Percentiles rank a stretch among this genome's conserved stretches.
Evolutionary conservation across 53 echinoderm and acorn worm species (phyloP).

Genomic region (Zoroaster sp.): DNA sequence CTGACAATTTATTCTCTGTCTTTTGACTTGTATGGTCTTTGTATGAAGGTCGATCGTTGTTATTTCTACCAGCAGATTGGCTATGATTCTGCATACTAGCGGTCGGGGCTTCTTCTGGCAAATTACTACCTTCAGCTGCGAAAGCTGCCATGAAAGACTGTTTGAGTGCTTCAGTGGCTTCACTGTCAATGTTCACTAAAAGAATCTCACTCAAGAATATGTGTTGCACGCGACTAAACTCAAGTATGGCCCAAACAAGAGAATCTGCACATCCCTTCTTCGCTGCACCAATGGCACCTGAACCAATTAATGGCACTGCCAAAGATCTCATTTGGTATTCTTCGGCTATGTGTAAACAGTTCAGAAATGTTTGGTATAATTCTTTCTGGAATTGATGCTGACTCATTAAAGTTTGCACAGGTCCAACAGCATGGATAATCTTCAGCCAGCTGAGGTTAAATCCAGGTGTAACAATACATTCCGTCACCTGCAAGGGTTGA

Average conservation of each 20-base stretch:
- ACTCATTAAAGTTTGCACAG: background rate
- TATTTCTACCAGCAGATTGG: background rate
- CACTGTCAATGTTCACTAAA: slow-evolving; percentile 54
- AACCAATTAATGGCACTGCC: slow-evolving; percentile 47
- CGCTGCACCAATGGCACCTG: slow-evolving; percentile 8
- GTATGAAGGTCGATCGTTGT: no score
- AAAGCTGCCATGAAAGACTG: background rate
- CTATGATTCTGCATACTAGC: background rate
- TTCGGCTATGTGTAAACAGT: slow-evolving; percentile 5
- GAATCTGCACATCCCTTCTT: slow-evolving; percentile 31
- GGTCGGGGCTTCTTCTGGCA: background rate
- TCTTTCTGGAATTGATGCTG: background rate
- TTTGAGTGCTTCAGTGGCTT: slow-evolving; percentile 32
- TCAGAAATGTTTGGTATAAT: slow-evolving; percentile 11
- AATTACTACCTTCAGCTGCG: background rate
- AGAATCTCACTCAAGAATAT: background rate
- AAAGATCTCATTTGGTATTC: background rate
- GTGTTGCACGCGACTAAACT: background rate
- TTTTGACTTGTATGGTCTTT: no score
- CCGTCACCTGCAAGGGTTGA: background rate
- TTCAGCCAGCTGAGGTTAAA: background rate
- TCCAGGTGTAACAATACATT: slow-evolving; percentile 2
- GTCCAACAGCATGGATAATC: slow-evolving; percentile 35
- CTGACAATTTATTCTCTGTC: background rate
- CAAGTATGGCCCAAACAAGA: slow-evolving; percentile 5